Evolutionary conservation across 2,113 vertebrate species (phyloP), one percentile per base, ranked within the genome.

Genomic region (Brachionichthys hirsutus): DNA sequence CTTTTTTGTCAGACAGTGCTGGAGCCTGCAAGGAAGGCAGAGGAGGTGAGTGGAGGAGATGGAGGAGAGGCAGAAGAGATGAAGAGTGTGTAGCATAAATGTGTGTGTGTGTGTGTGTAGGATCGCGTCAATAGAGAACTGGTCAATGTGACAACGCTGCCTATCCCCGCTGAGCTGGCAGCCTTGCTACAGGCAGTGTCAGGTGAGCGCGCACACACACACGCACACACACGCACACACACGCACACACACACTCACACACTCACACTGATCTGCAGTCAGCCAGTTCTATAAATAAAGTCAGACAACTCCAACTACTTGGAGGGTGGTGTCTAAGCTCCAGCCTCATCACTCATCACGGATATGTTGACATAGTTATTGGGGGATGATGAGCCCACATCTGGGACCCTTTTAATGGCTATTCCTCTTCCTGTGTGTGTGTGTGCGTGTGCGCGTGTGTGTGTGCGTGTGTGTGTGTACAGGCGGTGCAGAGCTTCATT

Each of bases 71-170:
- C 10, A 12, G 43, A 9, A 2, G 38, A 55, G 7, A 43, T 17
- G 52, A 58, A 63, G 50, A 14, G 30, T 62, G 52, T 54, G 18
- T 57, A 20, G 35, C 35, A 2, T 47, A 11, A 19, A 24, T 50
- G 17, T 67, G 22, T 34, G 54, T 47, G 9, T 42, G 1, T 46
- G 17, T 43, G 4, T 63, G 44, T 64, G 42, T 65, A 99, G 97
- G 95, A 95, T 81, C 93, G 96, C 81, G 88, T 91, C 4, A 93
- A 92, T 60, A 91, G 96, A 54, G 94, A 97, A 74, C 93, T 98
- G 75, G 90, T 98, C 51, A 93, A 95, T 0, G 94, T 99, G 66
- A 92, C 94, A 4, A 93, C 94, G 49, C 85, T 99, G 85, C 94
- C 94, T 42, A 92, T 98, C 49, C 95, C 97, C 0, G 94, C 92